phyloP scores from a whole-genome alignment of 1,140 invertebrate genomes.

The Drosophila virilis region DNA sequence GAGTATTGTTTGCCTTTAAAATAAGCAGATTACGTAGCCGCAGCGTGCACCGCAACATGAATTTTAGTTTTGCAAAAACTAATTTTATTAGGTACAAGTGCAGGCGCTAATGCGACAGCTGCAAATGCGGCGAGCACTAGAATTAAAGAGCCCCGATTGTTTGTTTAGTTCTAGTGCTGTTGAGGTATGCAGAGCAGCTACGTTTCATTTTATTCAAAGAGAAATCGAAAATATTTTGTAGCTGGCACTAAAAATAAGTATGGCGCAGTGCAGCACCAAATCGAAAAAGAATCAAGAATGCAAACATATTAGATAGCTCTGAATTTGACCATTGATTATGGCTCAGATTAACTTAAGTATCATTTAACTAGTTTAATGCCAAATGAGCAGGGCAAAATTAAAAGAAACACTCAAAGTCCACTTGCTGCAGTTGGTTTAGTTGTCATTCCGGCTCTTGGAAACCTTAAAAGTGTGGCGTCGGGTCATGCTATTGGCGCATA shows the following conservation, averaged over 20 bases:
- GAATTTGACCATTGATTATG: conserved; percentile 1
- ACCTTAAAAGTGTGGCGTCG: conserved; percentile 60
- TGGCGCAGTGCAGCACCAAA: conserved; percentile 37
- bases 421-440: neutral
- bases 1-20: conserved; percentile 40
- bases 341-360: neutral
- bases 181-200: neutral
- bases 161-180: conserved; percentile 17
- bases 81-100: conserved; percentile 38
- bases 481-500: conserved; percentile 47
- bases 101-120: conserved; percentile 63
- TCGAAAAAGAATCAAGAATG: neutral
- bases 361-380: too few relatives aligned
- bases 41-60: conserved; percentile 50
- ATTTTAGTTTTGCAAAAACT: conserved; percentile 27
- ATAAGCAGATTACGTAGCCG: conserved; percentile 72
- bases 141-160: conserved; percentile 68
- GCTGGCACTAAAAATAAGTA: conserved; percentile 67
- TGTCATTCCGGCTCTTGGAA: conserved; percentile 29
- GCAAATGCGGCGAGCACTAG: conserved; percentile 36
- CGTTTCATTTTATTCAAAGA: conserved; percentile 6
- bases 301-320: neutral
- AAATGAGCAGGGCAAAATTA: too few relatives aligned
- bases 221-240: conserved; percentile 55
- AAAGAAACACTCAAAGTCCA: conserved; percentile 3